A percentile compares a stretch with the other conserved stretches of the same genome.
phyloP scores from a whole-genome alignment of 2,888 invertebrate species.

The Dasypolia templi region DNA sequence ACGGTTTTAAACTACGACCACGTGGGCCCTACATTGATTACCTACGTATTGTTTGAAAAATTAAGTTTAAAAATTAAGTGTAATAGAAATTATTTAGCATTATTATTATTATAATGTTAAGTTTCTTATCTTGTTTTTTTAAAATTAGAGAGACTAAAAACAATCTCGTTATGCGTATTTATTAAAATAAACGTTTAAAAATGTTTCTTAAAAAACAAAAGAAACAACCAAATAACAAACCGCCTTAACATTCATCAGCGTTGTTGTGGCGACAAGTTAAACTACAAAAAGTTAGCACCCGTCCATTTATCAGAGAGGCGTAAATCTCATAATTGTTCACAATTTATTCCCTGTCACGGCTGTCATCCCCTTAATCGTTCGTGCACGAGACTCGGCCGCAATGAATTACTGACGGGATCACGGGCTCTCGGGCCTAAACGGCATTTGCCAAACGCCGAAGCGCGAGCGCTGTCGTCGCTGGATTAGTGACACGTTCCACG shows the following conservation, averaged over 20 bases:
- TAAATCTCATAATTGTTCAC: conserved; percentile 82
- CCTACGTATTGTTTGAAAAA: too few species aligned
- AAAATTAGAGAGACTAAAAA: too few species aligned
- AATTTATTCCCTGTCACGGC: conserved; percentile 85
- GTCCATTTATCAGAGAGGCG: conserved; percentile 72
- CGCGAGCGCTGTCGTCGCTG: conserved; percentile 76
- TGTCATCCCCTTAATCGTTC: conserved; percentile 86
- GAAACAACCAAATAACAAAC: conserved; percentile 23
- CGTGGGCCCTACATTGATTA: too few species aligned
- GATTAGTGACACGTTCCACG: conserved; percentile 87
- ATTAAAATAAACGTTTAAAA: neutral
- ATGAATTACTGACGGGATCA: conserved; percentile 68
- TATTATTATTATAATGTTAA: too few species aligned
- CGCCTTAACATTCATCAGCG: conserved; percentile 54
- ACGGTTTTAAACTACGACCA: too few species aligned
- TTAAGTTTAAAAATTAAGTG: too few species aligned
- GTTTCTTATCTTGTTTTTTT: too few species aligned
- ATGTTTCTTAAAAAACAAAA: neutral
- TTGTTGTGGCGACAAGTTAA: conserved; percentile 56
- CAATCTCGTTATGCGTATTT: too few species aligned
- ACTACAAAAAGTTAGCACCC: conserved; percentile 67
- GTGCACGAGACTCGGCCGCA: conserved; percentile 71
- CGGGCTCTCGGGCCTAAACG: conserved; percentile 21
- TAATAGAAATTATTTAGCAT: too few species aligned
- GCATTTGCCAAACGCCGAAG: conserved; percentile 73